Percentiles rank a stretch among this genome's conserved stretches.
These are phyloP conservation scores for Protodeltote pygarga DNA, from an alignment of 2,888 invertebrate genomes.

Conservation along the genomic window DNA sequence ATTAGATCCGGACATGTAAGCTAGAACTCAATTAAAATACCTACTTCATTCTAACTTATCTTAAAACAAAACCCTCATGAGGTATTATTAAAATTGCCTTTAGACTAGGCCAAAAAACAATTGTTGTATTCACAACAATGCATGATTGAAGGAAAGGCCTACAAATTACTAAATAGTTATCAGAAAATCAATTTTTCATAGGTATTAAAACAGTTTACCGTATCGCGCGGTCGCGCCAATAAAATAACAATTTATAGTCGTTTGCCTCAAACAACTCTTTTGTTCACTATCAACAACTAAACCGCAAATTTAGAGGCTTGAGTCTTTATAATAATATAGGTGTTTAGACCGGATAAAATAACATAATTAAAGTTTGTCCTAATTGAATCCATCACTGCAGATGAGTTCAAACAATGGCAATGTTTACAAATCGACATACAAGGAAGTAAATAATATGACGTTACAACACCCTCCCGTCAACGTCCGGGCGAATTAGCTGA, in stretches of 20 bases:
- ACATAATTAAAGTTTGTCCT: conserved; percentile 12
- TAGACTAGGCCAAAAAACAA: too few species aligned
- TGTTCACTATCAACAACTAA: neutral
- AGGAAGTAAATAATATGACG: conserved; percentile 58
- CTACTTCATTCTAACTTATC: too few species aligned
- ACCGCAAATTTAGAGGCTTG: neutral
- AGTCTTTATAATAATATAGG: too few species aligned
- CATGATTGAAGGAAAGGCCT: conserved; percentile 16
- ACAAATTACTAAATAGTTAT: neutral
- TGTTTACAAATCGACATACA: conserved; percentile 42
- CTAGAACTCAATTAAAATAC: too few species aligned
- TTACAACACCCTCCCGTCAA: conserved; percentile 61
- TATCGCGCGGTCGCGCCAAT: too few species aligned
- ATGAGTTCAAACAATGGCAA: conserved; percentile 24
- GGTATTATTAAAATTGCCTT: too few species aligned
- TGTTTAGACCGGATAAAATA: conserved; percentile 3
- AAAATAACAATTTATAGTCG: conserved; percentile 8
- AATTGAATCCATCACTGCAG: conserved; percentile 10
- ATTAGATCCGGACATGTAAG: too few species aligned
- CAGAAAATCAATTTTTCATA: conserved; percentile 13
- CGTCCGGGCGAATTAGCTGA: conserved; percentile 68
- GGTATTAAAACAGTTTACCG: neutral
- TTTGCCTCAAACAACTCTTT: neutral
- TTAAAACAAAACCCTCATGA: too few species aligned
- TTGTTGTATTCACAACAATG: too few species aligned